Conservation (phyloP, 2,113 vertebrate genomes). For the Emberiza fucata region DNA sequence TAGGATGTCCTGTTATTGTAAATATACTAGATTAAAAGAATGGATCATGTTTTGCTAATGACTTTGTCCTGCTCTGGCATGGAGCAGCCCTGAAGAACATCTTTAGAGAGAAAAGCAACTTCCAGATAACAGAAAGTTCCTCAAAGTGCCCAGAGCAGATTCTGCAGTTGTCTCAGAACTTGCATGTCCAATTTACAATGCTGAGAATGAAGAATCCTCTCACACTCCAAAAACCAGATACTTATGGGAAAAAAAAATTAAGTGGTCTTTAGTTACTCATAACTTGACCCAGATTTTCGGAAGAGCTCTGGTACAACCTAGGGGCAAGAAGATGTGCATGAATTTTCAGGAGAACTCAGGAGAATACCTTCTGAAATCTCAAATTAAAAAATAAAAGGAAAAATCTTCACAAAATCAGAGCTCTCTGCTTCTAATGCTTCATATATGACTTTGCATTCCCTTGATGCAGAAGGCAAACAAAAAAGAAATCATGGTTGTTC, state of each 20-base stretch:
- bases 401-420: neutral
- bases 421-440: conserved; percentile 20
- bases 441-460: neutral
- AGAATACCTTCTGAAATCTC: neutral
- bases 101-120: neutral
- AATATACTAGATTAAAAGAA: neutral
- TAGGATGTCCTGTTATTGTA: conserved; percentile 1
- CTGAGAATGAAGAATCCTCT: neutral
- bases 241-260: neutral
- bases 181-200: neutral
- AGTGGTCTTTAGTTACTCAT: neutral
- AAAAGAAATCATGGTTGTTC: neutral
- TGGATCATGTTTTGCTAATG: neutral
- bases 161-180: neutral
- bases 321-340: neutral
- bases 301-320: neutral
- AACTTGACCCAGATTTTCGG: neutral
- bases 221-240: neutral
- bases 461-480: neutral
- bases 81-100: neutral
- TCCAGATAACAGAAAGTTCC: neutral
- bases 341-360: neutral
- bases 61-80: neutral
- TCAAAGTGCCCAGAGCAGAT: neutral
- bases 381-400: neutral